Evolutionary conservation across 2,797 vertebrate species (phyloP).

Genomic region (Cirrhinus molitorella): DNA sequence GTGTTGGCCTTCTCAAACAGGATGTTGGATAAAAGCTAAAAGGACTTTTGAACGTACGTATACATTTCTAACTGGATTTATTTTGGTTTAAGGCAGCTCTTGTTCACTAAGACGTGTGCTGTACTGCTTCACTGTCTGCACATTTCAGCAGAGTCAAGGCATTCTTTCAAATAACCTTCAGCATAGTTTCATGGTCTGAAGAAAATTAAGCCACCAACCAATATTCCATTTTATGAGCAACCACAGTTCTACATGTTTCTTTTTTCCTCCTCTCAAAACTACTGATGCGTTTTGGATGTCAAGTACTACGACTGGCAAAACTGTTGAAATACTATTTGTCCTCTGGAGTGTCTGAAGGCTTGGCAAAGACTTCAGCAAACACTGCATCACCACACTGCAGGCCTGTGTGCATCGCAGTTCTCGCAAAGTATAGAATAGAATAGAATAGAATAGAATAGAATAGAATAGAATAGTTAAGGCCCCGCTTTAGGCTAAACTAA

Average conservation of each 20-base stretch:
- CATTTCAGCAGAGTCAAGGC: conserved; percentile 40
- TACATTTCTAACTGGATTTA: conserved; percentile 23
- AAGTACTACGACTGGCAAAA: conserved; percentile 59
- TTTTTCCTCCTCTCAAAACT: conserved; percentile 44
- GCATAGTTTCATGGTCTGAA: conserved; percentile 51
- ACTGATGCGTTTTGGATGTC: conserved; percentile 61
- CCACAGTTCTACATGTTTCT: conserved; percentile 44
- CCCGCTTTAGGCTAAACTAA: too few relatives aligned
- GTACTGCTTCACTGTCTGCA: conserved; percentile 41
- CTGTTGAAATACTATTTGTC: conserved; percentile 52
- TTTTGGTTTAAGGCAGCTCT: conserved; percentile 1
- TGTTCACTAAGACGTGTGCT: conserved; percentile 16
- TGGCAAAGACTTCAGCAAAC: conserved; percentile 51
- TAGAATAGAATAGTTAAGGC: conserved; percentile 1
- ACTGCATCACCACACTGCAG: conserved; percentile 35
- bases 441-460: conserved; percentile 26
- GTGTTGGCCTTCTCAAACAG: not conserved
- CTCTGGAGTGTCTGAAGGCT: conserved; percentile 57
- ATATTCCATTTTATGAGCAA: conserved; percentile 59
- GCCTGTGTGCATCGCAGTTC: conserved; percentile 42
- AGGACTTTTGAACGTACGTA: conserved; percentile 1
- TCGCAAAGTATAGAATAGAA: conserved; percentile 43
- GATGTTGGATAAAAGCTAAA: not conserved
- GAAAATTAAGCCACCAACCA: conserved; percentile 53
- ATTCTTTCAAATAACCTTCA: conserved; percentile 55